A percentile compares a stretch with the other conserved stretches of the same genome.
phyloP scores from a whole-genome alignment of 1,140 invertebrate species.

The Hermetia illucens region DNA sequence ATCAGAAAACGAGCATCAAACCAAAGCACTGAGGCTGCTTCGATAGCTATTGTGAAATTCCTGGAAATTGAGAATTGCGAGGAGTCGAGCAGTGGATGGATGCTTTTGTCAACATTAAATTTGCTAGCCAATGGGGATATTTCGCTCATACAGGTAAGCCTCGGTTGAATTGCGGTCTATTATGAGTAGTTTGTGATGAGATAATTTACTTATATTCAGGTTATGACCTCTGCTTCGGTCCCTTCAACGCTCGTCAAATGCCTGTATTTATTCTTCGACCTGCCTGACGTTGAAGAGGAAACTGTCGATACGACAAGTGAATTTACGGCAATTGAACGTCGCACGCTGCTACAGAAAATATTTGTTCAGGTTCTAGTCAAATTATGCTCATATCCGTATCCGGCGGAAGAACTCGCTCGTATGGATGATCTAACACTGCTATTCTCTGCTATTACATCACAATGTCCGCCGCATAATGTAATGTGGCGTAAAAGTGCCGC shows the following conservation, averaged over 20 bases:
- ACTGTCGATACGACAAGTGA: constrained; percentile 55
- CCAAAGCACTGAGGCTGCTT: constrained; percentile 89
- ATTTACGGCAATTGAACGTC: constrained; percentile 78
- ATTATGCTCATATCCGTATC: constrained; percentile 79
- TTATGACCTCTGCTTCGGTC: constrained; percentile 89
- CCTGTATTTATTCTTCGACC: constrained; percentile 96
- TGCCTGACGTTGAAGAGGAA: constrained; percentile 75
- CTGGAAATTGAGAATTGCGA: constrained; percentile 85
- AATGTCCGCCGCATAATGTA: constrained; percentile 81
- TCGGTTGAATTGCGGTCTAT: constrained; percentile 18
- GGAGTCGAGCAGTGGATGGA: constrained; percentile 93
- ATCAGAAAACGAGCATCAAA: constrained; percentile 86
- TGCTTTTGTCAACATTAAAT: constrained; percentile 83
- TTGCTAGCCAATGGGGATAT: constrained; percentile 73
- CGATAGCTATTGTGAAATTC: constrained; percentile 91
- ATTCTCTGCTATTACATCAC: constrained; percentile 92
- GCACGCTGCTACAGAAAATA: constrained; percentile 88
- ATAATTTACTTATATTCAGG: no score
- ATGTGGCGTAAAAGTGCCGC: constrained; percentile 95
- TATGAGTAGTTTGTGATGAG: no score
- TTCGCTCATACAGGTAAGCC: constrained; percentile 62
- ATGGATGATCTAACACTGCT: constrained; percentile 93
- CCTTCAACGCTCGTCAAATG: constrained; percentile 98
- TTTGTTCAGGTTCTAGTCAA: constrained; percentile 93
- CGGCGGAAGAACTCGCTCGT: constrained; percentile 88